A percentile compares a stretch with the other conserved stretches of the same genome.
Evolutionary conservation across 2,888 invertebrate genomes (phyloP).

Genomic region (Taphrorychus bicolor): DNA sequence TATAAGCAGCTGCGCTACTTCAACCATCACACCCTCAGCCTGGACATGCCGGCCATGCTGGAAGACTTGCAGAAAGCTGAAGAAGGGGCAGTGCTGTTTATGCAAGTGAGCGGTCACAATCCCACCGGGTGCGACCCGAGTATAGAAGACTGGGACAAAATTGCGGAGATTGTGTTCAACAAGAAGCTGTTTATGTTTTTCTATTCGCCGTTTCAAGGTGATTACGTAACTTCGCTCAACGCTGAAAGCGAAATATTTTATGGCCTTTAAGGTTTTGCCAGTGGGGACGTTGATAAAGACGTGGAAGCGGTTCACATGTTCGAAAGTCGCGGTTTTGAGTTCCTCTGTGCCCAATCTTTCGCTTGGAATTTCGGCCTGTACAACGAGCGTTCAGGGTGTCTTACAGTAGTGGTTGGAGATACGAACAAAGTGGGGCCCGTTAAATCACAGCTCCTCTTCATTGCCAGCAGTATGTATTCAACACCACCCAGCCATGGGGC

Average conservation of each 20-base stretch:
- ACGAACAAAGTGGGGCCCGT: slow-evolving; percentile 66
- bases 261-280: slow-evolving; percentile 56
- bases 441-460: slow-evolving; percentile 69
- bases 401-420: slow-evolving; percentile 62
- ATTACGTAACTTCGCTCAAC: too few species aligned
- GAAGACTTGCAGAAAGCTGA: slow-evolving; percentile 71
- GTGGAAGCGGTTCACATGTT: slow-evolving; percentile 67
- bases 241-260: neutral
- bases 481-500: slow-evolving; percentile 73
- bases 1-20: slow-evolving; percentile 66
- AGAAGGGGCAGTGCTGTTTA: slow-evolving; percentile 66
- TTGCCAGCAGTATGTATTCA: slow-evolving; percentile 71
- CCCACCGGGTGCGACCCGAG: slow-evolving; percentile 69
- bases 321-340: slow-evolving; percentile 64
- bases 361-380: slow-evolving; percentile 73
- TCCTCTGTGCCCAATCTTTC: slow-evolving; percentile 65
- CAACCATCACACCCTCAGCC: slow-evolving; percentile 69
- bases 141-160: slow-evolving; percentile 68
- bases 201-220: slow-evolving; percentile 73
- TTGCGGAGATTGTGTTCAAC: slow-evolving; percentile 64
- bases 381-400: slow-evolving; percentile 70
- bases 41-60: slow-evolving; percentile 69
- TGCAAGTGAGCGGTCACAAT: slow-evolving; percentile 74
- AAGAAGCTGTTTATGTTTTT: slow-evolving; percentile 67
- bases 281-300: slow-evolving; percentile 66